Evolutionary conservation across 2,797 vertebrate genomes (phyloP).

Genomic region (Coluber constrictor): DNA sequence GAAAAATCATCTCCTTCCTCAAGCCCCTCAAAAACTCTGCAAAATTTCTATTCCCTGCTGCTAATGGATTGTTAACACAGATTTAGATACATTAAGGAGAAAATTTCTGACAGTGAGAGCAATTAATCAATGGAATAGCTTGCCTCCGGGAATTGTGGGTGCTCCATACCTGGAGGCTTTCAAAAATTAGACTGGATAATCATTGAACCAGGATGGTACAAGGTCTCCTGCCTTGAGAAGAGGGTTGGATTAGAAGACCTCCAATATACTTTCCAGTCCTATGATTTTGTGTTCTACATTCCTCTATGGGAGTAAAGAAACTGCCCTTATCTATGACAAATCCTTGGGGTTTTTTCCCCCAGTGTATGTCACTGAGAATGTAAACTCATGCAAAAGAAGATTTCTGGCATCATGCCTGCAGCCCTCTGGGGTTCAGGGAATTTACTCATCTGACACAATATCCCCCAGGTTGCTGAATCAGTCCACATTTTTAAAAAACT

Average conservation of each 20-base stretch:
- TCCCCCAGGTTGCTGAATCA: background rate
- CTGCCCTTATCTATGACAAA: background rate
- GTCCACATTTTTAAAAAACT: constrained; percentile 30
- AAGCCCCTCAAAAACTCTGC: background rate
- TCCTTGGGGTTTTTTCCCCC: background rate
- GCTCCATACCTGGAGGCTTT: background rate
- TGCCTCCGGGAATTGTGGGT: background rate
- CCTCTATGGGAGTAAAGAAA: background rate
- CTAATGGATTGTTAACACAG: background rate
- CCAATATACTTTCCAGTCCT: no score
- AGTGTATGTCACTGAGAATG: background rate
- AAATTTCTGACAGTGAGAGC: no score
- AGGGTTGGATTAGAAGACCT: no score
- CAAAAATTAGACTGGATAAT: background rate
- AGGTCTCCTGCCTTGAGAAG: background rate
- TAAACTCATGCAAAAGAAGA: background rate
- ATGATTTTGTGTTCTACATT: background rate
- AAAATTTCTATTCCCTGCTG: background rate
- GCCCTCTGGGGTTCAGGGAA: background rate
- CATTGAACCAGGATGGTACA: background rate
- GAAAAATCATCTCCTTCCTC: background rate
- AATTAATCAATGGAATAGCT: background rate
- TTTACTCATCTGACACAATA: background rate
- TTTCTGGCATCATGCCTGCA: background rate
- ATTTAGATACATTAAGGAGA: background rate